phyloP scores from a whole-genome alignment of 2,797 vertebrate genomes.

The Tenualosa thibaudeaui region DNA sequence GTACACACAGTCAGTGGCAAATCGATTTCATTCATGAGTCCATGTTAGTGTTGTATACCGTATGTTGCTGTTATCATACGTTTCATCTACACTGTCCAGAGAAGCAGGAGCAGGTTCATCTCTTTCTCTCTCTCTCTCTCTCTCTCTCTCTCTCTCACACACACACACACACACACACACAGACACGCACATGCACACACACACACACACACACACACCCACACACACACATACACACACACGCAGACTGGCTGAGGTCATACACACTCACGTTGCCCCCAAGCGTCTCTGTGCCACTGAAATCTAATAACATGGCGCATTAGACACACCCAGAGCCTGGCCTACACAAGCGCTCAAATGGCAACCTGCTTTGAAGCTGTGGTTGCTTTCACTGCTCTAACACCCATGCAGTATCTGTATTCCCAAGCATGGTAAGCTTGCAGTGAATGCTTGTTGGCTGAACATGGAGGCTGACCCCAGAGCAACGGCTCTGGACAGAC shows the following conservation, averaged over 20 bases:
- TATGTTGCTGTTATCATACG: neutral
- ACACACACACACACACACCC: no score
- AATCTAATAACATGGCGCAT: conserved; percentile 22
- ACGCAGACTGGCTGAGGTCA: neutral
- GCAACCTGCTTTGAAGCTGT: neutral
- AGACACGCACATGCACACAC: no score
- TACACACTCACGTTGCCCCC: neutral
- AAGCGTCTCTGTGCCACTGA: neutral
- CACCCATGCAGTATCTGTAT: neutral
- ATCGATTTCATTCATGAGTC: conserved; percentile 13
- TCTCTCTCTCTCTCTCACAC: no score
- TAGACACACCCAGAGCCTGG: neutral
- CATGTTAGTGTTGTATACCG: neutral
- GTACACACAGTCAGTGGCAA: neutral
- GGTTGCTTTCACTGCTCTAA: neutral
- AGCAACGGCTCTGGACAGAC: neutral
- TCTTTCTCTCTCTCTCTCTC: neutral
- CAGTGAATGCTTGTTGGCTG: neutral
- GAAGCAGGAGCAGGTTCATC: neutral
- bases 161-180: no score
- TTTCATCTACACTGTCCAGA: neutral
- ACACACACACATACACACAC: neutral
- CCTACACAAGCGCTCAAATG: neutral
- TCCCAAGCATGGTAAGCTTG: neutral
- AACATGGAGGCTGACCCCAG: neutral